Base-by-base conservation (phyloP, 2,888 invertebrate genomes). In the Melanargia galathea region DNA sequence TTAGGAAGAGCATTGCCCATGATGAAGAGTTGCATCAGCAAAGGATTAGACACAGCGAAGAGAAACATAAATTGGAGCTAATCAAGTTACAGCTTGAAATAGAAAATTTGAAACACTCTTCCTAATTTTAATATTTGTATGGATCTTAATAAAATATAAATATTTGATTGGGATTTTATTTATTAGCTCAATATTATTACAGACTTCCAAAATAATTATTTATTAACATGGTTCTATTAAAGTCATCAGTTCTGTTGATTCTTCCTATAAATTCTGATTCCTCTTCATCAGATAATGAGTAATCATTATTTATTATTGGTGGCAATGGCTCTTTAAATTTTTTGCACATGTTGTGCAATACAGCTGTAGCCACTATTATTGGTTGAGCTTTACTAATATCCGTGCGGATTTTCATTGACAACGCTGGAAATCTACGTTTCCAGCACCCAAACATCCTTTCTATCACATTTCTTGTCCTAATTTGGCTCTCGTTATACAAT, bases 1-100 rank as follows among this genome's bases (percentile, higher is more conserved):
- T 49, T n/a, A 49, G 26, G 22, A n/a, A 49, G 7, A 26, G n/a
- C 13, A 49, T 49, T 16, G 24, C 13, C 11, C 13, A 16, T 26
- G 26, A 49, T 26, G 30, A 49, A 49, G 30, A 13, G 7, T 13
- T 49, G 3, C 30, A 49, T 26, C 30, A 49, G 24, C 49, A 49
- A 49, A 24, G n/a, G 13, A 24, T 49, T 8, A 13, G 49, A 6
- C 49, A 49, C 30, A 49, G 26, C 26, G 49, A 49, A 49, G 49
- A 49, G n/a, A 49, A 49, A 24, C 49, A 49, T 49, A 49, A 49
- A 22, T 26, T 49, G 16, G 49, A 49, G 26, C 8, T 49, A 49
- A 24, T 49, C 22, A 49, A 49, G n/a, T 8, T 49, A 11, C 49
- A 26, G 16, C 11, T 20, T 10, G 48, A 48, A 18, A 48, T 48